phyloP scores from a whole-genome alignment of 2,888 invertebrate species.

The Stenchaetothrips biformis region DNA sequence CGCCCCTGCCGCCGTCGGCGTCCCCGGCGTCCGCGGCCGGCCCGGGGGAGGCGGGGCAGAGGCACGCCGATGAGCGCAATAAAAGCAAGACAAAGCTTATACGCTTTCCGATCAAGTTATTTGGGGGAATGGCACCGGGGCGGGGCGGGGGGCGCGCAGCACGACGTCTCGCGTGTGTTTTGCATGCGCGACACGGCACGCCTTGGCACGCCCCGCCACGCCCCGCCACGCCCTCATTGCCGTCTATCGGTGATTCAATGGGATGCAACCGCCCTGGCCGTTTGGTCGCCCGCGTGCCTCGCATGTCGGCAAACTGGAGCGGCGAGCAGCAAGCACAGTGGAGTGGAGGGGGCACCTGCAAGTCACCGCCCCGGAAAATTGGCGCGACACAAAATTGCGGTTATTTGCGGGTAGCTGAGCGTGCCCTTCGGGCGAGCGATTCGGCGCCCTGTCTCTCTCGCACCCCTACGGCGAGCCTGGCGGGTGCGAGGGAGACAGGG shows the following conservation, averaged over 20 bases:
- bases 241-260: conserved; percentile 13
- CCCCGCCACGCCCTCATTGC: neutral
- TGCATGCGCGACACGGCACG: neutral
- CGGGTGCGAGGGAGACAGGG: too few relatives aligned
- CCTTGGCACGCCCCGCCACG: neutral
- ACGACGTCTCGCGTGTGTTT: neutral
- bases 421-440: too few relatives aligned
- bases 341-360: neutral
- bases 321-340: neutral
- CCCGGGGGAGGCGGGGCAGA: neutral
- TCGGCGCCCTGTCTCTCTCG: too few relatives aligned
- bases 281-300: neutral
- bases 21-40: neutral
- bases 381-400: conserved; percentile 9
- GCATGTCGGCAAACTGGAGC: neutral
- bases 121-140: neutral
- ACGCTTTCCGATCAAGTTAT: conserved; percentile 21
- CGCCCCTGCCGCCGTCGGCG: neutral
- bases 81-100: conserved; percentile 1
- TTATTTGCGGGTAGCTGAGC: neutral
- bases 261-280: neutral
- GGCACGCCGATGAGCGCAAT: neutral
- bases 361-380: conserved; percentile 15
- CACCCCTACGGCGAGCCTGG: too few relatives aligned
- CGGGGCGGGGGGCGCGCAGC: neutral